A percentile compares a stretch with the other conserved stretches of the same genome.
Conservation (phyloP, 2,888 invertebrate genomes). For the Chalcosyrphus nemorum region DNA sequence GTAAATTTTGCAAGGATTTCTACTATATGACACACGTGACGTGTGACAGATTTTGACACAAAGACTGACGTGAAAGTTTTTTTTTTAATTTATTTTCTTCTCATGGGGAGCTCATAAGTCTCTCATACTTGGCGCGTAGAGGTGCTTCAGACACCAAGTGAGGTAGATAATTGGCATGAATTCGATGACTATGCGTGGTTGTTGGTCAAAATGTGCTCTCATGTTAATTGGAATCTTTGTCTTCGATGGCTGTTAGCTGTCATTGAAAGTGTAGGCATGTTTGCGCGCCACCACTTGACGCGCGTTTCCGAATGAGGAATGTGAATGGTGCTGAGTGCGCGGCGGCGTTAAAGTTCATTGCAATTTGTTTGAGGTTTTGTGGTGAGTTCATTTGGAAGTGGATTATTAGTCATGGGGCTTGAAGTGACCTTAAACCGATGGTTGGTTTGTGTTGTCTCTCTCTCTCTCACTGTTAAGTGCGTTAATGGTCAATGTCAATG, state of each 20-base stretch:
- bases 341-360: constrained; percentile 36
- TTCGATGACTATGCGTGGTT: constrained; percentile 22
- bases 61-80: constrained; percentile 25
- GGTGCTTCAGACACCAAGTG: constrained; percentile 7
- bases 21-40: constrained; percentile 49
- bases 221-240: constrained; percentile 62
- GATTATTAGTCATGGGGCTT: background rate
- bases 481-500: constrained; percentile 39
- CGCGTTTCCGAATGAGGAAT: constrained; percentile 17
- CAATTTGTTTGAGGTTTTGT: constrained; percentile 1
- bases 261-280: constrained; percentile 52
- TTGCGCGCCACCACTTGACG: constrained; percentile 25
- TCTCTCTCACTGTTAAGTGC: too few species aligned
- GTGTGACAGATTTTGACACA: constrained; percentile 39
- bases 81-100: constrained; percentile 17
- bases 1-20: constrained; percentile 61
- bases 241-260: constrained; percentile 62
- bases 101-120: constrained; percentile 53
- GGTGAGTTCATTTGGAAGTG: constrained; percentile 12
- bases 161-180: constrained; percentile 54
- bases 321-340: constrained; percentile 15
- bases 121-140: background rate
- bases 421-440: constrained; percentile 31
- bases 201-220: constrained; percentile 64
- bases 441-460: background rate